Conservation (phyloP, 2,113 vertebrate genomes). For the Plectropomus leopardus region DNA sequence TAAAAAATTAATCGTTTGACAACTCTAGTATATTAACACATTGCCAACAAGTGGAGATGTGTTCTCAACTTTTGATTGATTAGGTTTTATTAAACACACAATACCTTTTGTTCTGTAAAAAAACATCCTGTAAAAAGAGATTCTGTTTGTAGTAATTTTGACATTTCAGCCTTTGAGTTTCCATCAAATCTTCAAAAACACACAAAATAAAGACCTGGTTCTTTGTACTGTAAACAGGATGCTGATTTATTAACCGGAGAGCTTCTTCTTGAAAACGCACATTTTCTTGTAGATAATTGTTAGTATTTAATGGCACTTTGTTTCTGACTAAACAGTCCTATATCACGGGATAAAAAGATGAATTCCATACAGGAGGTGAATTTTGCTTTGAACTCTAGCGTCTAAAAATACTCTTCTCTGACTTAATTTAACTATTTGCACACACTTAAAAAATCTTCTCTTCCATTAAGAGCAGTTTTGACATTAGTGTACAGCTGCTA, state of each 20-base stretch:
- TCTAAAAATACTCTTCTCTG: conserved; percentile 40
- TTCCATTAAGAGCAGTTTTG: conserved; percentile 11
- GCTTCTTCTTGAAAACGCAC: neutral
- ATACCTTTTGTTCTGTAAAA: neutral
- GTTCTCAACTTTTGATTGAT: conserved; percentile 18
- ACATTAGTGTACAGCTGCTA: conserved; percentile 10
- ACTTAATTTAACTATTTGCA: conserved; percentile 22
- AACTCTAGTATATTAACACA: too few species aligned
- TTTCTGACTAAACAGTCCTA: conserved; percentile 29
- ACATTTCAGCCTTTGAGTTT: neutral
- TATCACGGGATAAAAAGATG: conserved; percentile 22
- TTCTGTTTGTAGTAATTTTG: neutral
- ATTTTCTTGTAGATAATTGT: conserved; percentile 8
- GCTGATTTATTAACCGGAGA: conserved; percentile 8
- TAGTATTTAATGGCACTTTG: conserved; percentile 5
- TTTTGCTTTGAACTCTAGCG: conserved; percentile 27
- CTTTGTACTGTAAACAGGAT: neutral
- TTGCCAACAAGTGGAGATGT: conserved; percentile 27
- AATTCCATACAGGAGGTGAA: conserved; percentile 17
- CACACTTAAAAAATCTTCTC: neutral
- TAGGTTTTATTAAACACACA: neutral
- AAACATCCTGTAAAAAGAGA: neutral
- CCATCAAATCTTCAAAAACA: conserved; percentile 18
- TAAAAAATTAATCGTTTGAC: too few species aligned
- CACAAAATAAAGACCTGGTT: neutral